Evolutionary conservation across 1,140 invertebrate genomes (phyloP).

Genomic region (Hetaerina americana): DNA sequence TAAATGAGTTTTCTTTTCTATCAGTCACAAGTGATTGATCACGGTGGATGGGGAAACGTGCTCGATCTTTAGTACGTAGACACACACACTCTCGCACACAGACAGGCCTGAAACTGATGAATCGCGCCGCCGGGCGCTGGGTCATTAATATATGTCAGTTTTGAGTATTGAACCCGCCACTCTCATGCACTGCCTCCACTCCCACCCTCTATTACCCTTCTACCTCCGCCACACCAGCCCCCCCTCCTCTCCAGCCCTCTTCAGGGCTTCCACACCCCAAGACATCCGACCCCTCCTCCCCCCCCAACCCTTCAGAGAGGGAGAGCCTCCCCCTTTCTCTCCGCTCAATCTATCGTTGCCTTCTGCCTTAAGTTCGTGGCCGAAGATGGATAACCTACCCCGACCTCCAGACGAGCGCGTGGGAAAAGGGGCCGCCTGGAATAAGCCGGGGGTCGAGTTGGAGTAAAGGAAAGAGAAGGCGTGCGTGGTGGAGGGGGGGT

Average conservation of each 20-base stretch:
- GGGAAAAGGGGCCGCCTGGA: background rate
- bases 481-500: background rate
- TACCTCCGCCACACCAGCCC: background rate
- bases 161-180: slow-evolving; percentile 16
- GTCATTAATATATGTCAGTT: slow-evolving; percentile 16
- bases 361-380: slow-evolving; percentile 9
- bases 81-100: background rate
- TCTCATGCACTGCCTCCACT: background rate
- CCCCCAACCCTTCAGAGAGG: background rate
- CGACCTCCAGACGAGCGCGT: background rate
- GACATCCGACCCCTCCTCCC: background rate
- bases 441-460: background rate
- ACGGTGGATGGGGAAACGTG: slow-evolving; percentile 11
- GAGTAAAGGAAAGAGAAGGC: background rate
- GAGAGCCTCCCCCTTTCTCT: background rate
- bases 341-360: background rate
- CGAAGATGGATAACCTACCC: slow-evolving; percentile 10
- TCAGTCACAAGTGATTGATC: slow-evolving; percentile 15
- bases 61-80: slow-evolving; percentile 16
- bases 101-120: slow-evolving; percentile 12
- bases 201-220: background rate
- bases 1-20: slow-evolving; percentile 17
- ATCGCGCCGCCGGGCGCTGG: slow-evolving; percentile 10
- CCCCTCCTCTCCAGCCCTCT: too few species aligned
- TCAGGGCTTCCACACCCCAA: too few species aligned